These are phyloP conservation scores for Tetramorium parvispinum DNA, from an alignment of 1,140 invertebrate genomes.

Conservation along the genomic window DNA sequence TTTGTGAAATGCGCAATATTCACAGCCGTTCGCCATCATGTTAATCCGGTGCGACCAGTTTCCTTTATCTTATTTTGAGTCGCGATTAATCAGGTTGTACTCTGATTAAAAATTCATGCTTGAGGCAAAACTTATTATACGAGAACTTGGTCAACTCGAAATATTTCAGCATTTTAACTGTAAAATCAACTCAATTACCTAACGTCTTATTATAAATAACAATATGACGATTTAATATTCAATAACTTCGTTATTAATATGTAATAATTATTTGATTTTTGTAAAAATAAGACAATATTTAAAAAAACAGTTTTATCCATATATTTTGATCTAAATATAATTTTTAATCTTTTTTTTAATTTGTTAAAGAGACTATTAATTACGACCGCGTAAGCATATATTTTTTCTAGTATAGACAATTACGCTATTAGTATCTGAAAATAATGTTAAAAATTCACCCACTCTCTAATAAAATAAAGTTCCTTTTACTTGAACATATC, in stretches of 20 bases:
- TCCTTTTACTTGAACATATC: background rate
- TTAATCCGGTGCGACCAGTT: slow-evolving; percentile 53
- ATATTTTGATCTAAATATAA: background rate
- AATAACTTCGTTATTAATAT: background rate
- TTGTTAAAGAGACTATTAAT: background rate
- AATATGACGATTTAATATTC: background rate
- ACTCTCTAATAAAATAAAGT: background rate
- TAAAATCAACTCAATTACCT: background rate
- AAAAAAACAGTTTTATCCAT: background rate
- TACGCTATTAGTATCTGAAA: background rate
- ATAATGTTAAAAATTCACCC: background rate
- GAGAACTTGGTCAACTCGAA: background rate
- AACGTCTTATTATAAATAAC: background rate
- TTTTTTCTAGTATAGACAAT: background rate
- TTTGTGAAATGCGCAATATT: background rate
- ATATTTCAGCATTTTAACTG: background rate
- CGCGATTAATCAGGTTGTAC: slow-evolving; percentile 15
- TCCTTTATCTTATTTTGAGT: slow-evolving; percentile 1
- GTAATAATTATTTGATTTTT: background rate
- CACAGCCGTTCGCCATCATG: background rate
- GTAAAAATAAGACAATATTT: slow-evolving; percentile 5
- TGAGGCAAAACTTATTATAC: background rate
- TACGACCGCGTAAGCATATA: background rate
- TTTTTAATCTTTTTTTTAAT: background rate
- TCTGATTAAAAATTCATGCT: slow-evolving; percentile 8